phyloP scores from a whole-genome alignment of 2,797 vertebrate genomes.

The Thamnophis elegans region DNA sequence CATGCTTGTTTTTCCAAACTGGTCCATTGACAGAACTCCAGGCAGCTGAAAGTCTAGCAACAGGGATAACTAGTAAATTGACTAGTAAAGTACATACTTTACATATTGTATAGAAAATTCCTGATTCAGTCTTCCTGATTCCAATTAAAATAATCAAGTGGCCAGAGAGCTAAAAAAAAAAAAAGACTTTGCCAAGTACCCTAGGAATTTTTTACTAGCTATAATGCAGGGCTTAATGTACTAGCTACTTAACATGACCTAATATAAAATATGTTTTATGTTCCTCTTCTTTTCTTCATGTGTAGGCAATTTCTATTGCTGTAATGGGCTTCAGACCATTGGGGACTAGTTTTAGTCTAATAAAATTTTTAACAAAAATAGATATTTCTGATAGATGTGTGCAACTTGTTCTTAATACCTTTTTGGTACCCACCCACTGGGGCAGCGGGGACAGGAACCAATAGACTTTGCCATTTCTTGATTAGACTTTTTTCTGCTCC shows the following conservation, averaged over 20 bases:
- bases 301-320: neutral
- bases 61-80: too few relatives aligned
- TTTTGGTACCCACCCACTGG: neutral
- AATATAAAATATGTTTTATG: neutral
- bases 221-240: neutral
- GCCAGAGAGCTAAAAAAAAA: neutral
- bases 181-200: neutral
- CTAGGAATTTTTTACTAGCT: neutral
- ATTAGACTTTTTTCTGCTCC: neutral
- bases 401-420: neutral
- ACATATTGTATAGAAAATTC: neutral
- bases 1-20: neutral
- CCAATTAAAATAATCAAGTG: neutral
- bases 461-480: neutral
- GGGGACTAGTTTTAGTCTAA: neutral
- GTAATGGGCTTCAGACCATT: neutral
- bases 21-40: neutral
- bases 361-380: too few relatives aligned
- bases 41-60: neutral
- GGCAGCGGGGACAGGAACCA: neutral
- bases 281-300: neutral
- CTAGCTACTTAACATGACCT: neutral
- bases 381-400: neutral
- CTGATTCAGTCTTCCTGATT: neutral
- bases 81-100: neutral